Percentiles rank a stretch among this genome's conserved stretches.
phyloP scores from a whole-genome alignment of 2,797 vertebrate genomes.

The Tolypeutes matacus region DNA sequence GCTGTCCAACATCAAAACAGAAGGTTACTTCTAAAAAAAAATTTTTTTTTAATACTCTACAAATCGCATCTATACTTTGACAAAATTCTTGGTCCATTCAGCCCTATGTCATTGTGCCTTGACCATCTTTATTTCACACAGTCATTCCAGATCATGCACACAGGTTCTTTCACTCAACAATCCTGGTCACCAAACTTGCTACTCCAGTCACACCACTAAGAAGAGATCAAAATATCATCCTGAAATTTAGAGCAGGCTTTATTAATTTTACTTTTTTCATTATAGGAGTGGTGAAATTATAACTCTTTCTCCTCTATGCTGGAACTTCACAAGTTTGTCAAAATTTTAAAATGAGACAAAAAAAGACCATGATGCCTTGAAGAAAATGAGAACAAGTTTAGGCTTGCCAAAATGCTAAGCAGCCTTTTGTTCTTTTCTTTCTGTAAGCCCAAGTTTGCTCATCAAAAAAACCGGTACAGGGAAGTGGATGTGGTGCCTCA shows the following conservation, averaged over 20 bases:
- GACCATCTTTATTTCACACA: not conserved
- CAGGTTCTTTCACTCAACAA: not conserved
- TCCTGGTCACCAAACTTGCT: not conserved
- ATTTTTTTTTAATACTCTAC: not conserved
- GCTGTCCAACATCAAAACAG: conserved; percentile 15
- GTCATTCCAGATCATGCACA: not conserved
- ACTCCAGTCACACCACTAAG: too few relatives aligned
- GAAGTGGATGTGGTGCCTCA: too few relatives aligned
- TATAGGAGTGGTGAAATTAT: not conserved
- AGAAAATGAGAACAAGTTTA: not conserved
- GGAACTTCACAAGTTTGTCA: not conserved
- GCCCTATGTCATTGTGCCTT: not conserved
- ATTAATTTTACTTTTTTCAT: not conserved
- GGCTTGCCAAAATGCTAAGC: not conserved
- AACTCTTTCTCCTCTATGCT: not conserved
- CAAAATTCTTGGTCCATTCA: conserved; percentile 1
- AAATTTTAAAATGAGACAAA: not conserved
- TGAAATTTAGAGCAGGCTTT: conserved; percentile 20
- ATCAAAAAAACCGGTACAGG: not conserved
- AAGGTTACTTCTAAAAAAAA: conserved; percentile 3
- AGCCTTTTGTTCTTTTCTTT: conserved; percentile 16
- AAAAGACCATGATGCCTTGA: not conserved
- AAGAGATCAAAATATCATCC: not conserved
- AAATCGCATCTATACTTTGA: not conserved
- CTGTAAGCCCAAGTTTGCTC: not conserved